Evolutionary conservation across 1,140 invertebrate genomes (phyloP).

Genomic region (Rhyacophila brunnea): DNA sequence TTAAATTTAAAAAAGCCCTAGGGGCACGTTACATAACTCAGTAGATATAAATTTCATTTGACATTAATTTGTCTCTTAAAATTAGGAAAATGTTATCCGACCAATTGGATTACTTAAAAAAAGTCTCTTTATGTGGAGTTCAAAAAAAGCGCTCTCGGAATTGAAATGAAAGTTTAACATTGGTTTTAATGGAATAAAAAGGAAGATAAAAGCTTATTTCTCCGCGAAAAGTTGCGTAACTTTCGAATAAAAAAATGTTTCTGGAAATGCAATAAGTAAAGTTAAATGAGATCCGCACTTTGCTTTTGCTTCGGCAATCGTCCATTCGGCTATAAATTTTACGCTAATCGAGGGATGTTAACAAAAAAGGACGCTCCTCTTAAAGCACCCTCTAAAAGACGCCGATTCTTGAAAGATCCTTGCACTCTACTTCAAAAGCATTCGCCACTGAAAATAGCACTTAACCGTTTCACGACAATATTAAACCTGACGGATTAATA

Average conservation of each 20-base stretch:
- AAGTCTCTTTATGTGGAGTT: neutral
- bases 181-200: too few relatives aligned
- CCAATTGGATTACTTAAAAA: too few relatives aligned
- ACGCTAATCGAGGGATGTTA: slow-evolving; percentile 6
- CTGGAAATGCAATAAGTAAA: neutral
- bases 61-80: too few relatives aligned
- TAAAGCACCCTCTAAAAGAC: neutral
- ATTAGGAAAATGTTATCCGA: too few relatives aligned
- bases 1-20: too few relatives aligned
- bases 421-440: neutral
- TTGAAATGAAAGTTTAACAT: too few relatives aligned
- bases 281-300: neutral
- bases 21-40: too few relatives aligned
- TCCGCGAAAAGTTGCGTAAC: neutral
- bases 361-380: neutral
- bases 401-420: neutral
- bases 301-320: neutral
- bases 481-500: neutral
- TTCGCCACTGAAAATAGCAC: neutral
- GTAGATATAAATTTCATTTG: too few relatives aligned
- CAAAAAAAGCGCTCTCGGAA: neutral
- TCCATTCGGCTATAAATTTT: slow-evolving; percentile 3
- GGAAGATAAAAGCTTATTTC: neutral
- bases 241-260: neutral
- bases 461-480: neutral